Conservation (phyloP, 2,113 vertebrate species). For the Hippocampus comes region DNA sequence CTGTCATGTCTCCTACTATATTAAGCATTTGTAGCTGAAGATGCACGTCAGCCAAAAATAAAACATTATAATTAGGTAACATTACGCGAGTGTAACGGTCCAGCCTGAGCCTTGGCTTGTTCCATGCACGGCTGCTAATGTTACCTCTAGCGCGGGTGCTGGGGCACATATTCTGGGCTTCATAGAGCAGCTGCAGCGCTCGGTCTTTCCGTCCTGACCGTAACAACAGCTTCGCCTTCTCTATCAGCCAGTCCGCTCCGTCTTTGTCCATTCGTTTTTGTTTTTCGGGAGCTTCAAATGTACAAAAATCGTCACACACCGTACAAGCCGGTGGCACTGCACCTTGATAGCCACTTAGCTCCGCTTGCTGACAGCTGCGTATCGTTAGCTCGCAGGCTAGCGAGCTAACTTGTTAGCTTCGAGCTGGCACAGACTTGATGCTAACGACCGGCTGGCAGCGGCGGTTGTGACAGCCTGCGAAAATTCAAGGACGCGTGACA, state of each 20-base stretch:
- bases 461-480: constrained; percentile 18
- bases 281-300: not conserved
- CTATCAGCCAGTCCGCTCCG: constrained; percentile 72
- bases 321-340: constrained; percentile 20
- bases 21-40: not conserved
- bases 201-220: constrained; percentile 72
- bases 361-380: constrained; percentile 48
- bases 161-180: constrained; percentile 74
- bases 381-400: constrained; percentile 22
- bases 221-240: constrained; percentile 76
- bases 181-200: constrained; percentile 72
- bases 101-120: not conserved
- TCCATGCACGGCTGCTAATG: constrained; percentile 24
- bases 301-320: constrained; percentile 21
- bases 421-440: not conserved
- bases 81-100: not conserved
- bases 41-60: not conserved
- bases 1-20: not conserved
- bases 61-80: not conserved
- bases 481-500: not conserved
- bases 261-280: constrained; percentile 64
- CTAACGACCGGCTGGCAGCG: constrained; percentile 4
- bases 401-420: constrained; percentile 1
- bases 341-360: constrained; percentile 35
- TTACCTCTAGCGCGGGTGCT: constrained; percentile 78